phyloP scores from a whole-genome alignment of 2,888 invertebrate genomes.

The Mellilla xanthometata region DNA sequence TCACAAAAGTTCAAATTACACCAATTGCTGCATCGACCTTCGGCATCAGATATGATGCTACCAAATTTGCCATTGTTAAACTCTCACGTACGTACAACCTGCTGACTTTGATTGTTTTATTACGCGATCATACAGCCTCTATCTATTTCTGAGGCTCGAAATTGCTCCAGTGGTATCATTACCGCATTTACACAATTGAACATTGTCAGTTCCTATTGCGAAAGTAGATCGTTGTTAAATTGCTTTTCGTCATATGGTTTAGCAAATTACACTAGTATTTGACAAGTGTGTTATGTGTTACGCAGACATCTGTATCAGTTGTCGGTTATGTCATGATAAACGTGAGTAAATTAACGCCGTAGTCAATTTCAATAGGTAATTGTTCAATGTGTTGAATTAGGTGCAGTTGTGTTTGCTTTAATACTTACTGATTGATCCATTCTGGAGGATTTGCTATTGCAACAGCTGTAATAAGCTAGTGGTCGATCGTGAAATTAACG shows the following conservation, averaged over 20 bases:
- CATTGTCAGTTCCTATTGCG: constrained; percentile 67
- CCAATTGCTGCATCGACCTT: constrained; percentile 17
- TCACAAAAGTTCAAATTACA: constrained; percentile 6
- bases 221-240: constrained; percentile 70
- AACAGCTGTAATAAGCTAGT: too few species aligned
- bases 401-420: constrained; percentile 1
- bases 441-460: too few species aligned
- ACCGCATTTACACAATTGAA: constrained; percentile 70
- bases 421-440: constrained; percentile 1
- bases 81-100: constrained; percentile 29
- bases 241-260: constrained; percentile 72
- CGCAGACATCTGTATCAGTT: constrained; percentile 22
- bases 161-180: constrained; percentile 58
- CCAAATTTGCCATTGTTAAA: constrained; percentile 21
- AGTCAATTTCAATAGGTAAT: constrained; percentile 26
- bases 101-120: constrained; percentile 39
- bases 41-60: constrained; percentile 14
- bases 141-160: constrained; percentile 41
- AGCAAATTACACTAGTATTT: constrained; percentile 53
- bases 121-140: constrained; percentile 39
- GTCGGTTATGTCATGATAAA: constrained; percentile 20
- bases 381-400: constrained; percentile 4
- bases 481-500: too few species aligned
- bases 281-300: constrained; percentile 46
- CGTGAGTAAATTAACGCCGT: constrained; percentile 16